Percentiles rank a stretch among this genome's conserved stretches.
These are phyloP conservation scores for Trissoscelio sp. DNA, from an alignment of 2,888 invertebrate genomes.

Conservation along the genomic window DNA sequence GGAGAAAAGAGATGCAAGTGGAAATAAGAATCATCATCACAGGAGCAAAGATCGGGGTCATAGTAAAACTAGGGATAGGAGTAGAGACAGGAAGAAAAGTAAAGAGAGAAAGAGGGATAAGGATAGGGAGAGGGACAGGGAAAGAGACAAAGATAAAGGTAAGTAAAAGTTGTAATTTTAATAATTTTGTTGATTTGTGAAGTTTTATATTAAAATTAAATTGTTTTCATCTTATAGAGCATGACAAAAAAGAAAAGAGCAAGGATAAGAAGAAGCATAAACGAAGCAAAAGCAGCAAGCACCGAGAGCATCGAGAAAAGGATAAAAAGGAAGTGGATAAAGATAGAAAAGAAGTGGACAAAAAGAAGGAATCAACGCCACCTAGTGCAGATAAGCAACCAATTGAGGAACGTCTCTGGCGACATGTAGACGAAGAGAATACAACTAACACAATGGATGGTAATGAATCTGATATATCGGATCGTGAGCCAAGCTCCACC, in stretches of 20 bases:
- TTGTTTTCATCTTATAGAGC: conserved; percentile 42
- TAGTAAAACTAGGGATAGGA: conserved; percentile 72
- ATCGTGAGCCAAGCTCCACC: conserved; percentile 92
- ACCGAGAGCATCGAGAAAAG: conserved; percentile 72
- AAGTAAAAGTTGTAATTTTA: too few species aligned
- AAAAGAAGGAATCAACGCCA: conserved; percentile 71
- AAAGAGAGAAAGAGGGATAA: conserved; percentile 24
- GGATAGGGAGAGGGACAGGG: conserved; percentile 73
- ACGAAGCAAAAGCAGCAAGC: conserved; percentile 70
- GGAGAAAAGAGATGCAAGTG: conserved; percentile 73
- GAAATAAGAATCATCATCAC: conserved; percentile 74
- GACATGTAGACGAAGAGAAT: conserved; percentile 83
- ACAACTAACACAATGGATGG: conserved; percentile 80
- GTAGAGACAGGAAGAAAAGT: conserved; percentile 66
- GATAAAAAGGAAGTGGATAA: conserved; percentile 75
- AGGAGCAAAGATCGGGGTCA: conserved; percentile 77
- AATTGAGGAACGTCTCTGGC: conserved; percentile 85
- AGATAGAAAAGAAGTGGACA: conserved; percentile 70
- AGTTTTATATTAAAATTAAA: too few species aligned
- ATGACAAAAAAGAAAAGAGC: conserved; percentile 72
- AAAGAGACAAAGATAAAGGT: conserved; percentile 74
- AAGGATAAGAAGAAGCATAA: conserved; percentile 74
- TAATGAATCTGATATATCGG: conserved; percentile 83
- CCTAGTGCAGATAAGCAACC: conserved; percentile 76
- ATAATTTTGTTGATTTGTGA: too few species aligned